These are phyloP conservation scores for Melanotaenia parkinsoni DNA, from an alignment of 2,797 vertebrate species.

Conservation along the genomic window DNA sequence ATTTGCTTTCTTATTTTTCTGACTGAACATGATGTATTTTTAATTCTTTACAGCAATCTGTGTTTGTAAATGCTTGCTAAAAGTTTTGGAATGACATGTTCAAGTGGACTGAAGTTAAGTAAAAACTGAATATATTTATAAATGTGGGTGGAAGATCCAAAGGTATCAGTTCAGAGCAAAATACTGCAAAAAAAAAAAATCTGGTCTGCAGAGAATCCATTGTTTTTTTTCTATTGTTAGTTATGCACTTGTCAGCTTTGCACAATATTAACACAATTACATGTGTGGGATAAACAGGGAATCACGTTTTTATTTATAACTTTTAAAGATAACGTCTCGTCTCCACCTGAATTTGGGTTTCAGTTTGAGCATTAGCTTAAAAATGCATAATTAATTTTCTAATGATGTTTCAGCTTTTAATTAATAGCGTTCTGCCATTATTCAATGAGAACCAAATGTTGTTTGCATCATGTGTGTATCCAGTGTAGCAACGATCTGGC, in stretches of 20 bases:
- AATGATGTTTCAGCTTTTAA: conserved; percentile 24
- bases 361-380: neutral
- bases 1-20: neutral
- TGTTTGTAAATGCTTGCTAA: neutral
- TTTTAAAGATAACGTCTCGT: conserved; percentile 1
- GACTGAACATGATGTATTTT: neutral
- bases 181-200: neutral
- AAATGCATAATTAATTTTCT: neutral
- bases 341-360: neutral
- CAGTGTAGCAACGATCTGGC: conserved; percentile 31
- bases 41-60: neutral
- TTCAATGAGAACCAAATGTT: conserved; percentile 26
- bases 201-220: neutral
- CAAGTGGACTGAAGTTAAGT: neutral
- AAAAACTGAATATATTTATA: neutral
- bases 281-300: conserved; percentile 14
- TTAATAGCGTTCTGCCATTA: conserved; percentile 16
- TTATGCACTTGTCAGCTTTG: conserved; percentile 2
- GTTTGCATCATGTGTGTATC: conserved; percentile 18
- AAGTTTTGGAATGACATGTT: neutral
- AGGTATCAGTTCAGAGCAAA: neutral
- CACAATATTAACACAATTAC: neutral
- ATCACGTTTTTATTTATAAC: conserved; percentile 1
- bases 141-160: neutral
- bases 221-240: neutral